These are phyloP conservation scores for Limonius californicus DNA, from an alignment of 1,140 invertebrate genomes.

Conservation along the genomic window DNA sequence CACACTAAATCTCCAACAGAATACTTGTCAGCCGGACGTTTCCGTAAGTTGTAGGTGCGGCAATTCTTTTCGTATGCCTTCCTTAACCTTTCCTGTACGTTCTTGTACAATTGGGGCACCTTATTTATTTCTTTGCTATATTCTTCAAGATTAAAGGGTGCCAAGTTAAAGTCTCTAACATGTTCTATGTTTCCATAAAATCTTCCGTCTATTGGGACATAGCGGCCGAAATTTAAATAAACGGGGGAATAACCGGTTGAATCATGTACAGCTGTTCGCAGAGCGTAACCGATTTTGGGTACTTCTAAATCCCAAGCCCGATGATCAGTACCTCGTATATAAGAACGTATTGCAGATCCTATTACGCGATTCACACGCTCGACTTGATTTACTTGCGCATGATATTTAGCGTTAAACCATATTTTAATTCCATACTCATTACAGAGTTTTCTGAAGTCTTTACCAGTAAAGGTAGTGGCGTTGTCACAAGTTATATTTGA, in stretches of 20 bases:
- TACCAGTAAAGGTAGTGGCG: too few species aligned
- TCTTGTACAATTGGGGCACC: too few species aligned
- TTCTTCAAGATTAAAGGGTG: too few species aligned
- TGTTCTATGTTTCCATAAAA: too few species aligned
- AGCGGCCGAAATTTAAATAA: neutral
- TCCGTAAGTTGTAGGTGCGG: too few species aligned
- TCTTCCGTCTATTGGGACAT: too few species aligned
- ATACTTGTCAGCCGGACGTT: too few species aligned
- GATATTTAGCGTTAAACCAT: conserved; percentile 15
- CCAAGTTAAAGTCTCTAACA: too few species aligned
- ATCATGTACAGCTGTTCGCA: neutral
- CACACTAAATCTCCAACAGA: neutral
- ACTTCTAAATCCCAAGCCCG: neutral
- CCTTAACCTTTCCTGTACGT: too few species aligned
- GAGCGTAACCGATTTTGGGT: neutral
- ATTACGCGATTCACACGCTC: conserved; percentile 13
- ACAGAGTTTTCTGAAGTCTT: neutral
- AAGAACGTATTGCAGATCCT: conserved; percentile 9
- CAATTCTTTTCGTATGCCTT: too few species aligned
- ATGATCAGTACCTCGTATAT: neutral
- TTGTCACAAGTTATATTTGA: conserved; percentile 12
- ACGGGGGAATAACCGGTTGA: too few species aligned
- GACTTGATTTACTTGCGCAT: conserved; percentile 11
- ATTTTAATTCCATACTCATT: conserved; percentile 5
- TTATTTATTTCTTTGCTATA: too few species aligned